These are phyloP conservation scores for Plectrocnemia conspersa DNA, from an alignment of 1,140 invertebrate species.

Conservation along the genomic window DNA sequence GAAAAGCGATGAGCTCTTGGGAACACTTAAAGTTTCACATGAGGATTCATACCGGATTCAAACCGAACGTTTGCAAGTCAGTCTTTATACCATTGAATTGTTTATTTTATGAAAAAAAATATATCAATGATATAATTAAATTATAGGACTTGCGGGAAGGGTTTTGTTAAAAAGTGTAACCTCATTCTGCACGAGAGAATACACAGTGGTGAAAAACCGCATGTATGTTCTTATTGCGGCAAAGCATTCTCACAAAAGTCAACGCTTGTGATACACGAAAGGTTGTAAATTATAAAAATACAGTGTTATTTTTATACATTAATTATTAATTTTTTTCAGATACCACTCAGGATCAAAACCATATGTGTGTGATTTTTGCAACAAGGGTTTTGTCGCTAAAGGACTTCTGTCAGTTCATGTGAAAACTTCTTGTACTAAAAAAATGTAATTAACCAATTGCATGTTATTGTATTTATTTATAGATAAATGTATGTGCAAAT, in stretches of 20 bases:
- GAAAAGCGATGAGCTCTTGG: constrained; percentile 68
- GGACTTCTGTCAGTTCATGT: constrained; percentile 60
- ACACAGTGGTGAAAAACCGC: constrained; percentile 62
- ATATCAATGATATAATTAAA: constrained; percentile 38
- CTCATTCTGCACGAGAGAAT: constrained; percentile 58
- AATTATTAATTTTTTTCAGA: constrained; percentile 36
- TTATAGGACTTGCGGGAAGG: constrained; percentile 55
- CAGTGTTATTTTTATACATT: not conserved
- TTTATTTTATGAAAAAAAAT: not conserved
- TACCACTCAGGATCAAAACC: constrained; percentile 74
- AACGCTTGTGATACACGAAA: constrained; percentile 66
- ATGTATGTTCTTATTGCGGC: constrained; percentile 62
- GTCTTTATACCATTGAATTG: constrained; percentile 18
- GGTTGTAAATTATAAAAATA: constrained; percentile 37
- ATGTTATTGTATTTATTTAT: no score
- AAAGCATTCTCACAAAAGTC: constrained; percentile 76
- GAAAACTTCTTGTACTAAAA: constrained; percentile 51
- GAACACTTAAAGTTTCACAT: constrained; percentile 68
- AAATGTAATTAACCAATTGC: no score
- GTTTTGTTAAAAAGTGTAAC: constrained; percentile 59
- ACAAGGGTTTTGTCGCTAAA: constrained; percentile 60
- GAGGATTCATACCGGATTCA: constrained; percentile 68
- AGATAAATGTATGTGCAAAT: no score
- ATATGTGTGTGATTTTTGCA: constrained; percentile 65
- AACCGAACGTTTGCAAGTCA: constrained; percentile 62